Conservation (phyloP, 2,113 vertebrate genomes). For the Terrapene triunguis region DNA sequence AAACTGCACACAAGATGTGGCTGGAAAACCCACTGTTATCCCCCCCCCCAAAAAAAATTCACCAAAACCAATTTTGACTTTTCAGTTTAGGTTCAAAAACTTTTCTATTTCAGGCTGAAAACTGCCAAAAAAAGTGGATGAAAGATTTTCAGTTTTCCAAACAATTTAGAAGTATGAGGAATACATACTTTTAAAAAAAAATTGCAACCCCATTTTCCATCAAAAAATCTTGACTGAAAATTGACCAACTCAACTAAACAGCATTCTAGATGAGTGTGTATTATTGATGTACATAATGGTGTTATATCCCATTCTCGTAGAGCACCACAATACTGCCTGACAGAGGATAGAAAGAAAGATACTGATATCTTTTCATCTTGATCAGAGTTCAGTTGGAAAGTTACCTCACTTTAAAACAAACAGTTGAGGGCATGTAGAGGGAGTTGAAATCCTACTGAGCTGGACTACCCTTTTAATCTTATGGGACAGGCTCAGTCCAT, state of each 20-base stretch:
- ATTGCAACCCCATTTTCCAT: not conserved
- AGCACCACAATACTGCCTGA: not conserved
- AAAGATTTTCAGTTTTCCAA: not conserved
- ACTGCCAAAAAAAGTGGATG: not conserved
- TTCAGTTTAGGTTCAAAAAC: not conserved
- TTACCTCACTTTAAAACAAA: not conserved
- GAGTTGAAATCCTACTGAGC: not conserved
- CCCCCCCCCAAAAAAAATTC: not conserved
- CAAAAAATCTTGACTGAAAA: not conserved
- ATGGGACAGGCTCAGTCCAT: fast-evolving
- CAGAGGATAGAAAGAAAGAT: not conserved
- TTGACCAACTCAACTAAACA: not conserved
- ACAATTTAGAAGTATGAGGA: not conserved
- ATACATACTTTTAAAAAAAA: not conserved
- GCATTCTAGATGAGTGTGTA: not conserved
- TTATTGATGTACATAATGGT: not conserved
- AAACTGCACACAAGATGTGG: not conserved
- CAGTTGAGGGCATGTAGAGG: not conserved
- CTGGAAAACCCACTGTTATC: not conserved
- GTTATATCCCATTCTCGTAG: not conserved
- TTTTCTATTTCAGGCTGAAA: not conserved
- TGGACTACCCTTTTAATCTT: not conserved
- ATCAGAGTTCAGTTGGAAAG: not conserved
- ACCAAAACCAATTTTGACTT: not conserved
- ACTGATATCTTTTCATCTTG: not conserved